These are phyloP conservation scores for Aphelocoma coerulescens DNA, from an alignment of 2,113 vertebrate genomes.

Conservation along the genomic window DNA sequence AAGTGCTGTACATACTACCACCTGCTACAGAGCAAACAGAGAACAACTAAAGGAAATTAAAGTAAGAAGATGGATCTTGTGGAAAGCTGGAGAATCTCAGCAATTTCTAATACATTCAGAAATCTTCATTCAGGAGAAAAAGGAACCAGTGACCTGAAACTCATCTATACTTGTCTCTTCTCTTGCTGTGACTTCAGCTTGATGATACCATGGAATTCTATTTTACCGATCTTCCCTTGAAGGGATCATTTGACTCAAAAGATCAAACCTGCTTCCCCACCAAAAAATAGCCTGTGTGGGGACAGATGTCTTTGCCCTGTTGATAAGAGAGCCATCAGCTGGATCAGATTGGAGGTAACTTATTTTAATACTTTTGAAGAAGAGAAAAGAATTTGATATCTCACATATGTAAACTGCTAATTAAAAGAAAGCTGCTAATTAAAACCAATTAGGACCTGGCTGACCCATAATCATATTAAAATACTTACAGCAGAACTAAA, in stretches of 20 bases:
- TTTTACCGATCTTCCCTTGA: not conserved
- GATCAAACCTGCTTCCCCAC: not conserved
- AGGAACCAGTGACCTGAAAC: not conserved
- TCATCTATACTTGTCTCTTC: not conserved
- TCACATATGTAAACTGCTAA: not conserved
- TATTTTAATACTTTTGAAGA: not conserved
- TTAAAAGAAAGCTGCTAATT: constrained; percentile 30
- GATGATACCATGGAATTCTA: not conserved
- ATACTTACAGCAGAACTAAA: not conserved
- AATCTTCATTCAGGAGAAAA: not conserved
- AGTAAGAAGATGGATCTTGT: not conserved
- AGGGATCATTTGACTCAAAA: not conserved
- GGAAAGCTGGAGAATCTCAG: not conserved
- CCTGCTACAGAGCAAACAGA: not conserved
- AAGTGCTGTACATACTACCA: not conserved
- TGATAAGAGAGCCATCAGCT: not conserved
- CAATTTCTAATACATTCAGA: not conserved
- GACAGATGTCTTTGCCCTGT: not conserved
- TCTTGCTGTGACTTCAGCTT: not conserved
- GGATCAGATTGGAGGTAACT: not conserved
- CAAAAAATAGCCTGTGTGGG: not conserved
- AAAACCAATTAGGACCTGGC: not conserved
- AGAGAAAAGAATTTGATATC: not conserved
- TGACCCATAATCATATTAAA: not conserved
- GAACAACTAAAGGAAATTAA: not conserved